Base-by-base conservation (phyloP, 2,797 vertebrate species). In the Sciurus vulgaris region DNA sequence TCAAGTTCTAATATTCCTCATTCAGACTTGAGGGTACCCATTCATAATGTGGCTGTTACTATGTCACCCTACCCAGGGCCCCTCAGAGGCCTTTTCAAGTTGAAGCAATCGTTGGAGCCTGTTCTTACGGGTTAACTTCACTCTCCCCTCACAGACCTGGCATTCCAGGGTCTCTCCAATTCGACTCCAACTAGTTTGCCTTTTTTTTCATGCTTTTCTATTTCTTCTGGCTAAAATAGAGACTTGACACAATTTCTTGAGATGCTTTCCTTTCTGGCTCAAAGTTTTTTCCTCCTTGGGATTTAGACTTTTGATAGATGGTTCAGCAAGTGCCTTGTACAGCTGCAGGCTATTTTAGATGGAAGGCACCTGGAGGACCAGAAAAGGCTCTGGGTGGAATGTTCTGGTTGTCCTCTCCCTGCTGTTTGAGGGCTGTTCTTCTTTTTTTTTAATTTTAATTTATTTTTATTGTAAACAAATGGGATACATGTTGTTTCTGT, bases 41-140 rank as follows among this genome's bases (percentile, higher is more conserved):
- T 85, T 87, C 90, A 82, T 65, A 78, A 82, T 81, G 61, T 15
- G 56, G 47, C 63, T 77, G 22, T 88, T 72, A 70, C 59, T 79
- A 73, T 79, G 33, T 38, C 74, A 51, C 87, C 44, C 51, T 86
- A 54, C 78, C 88, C 33, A 41, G 85, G 49, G 83, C 26, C 56
- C 78, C 81, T 33, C 83, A 35, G 54, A 96, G 81, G 26, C 74
- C 70, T 87, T 96, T 95, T 94, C 84, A 70, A 67, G 14, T 44
- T 41, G 10, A 79, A 24, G 54, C 38, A 12, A 47, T 85, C 65
- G 35, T 47, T 63, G 67, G 79, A 74, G 30, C 7, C 22, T 4
- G 22, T 18, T 13, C 7, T 69, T 82, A 14, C 26, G 20, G 76
- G 70, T 24, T 93, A 69, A 87, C 82, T 95, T 85, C 20, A 73